These are phyloP conservation scores for Alligator mississippiensis DNA, from an alignment of 2,113 vertebrate genomes.

Conservation along the genomic window DNA sequence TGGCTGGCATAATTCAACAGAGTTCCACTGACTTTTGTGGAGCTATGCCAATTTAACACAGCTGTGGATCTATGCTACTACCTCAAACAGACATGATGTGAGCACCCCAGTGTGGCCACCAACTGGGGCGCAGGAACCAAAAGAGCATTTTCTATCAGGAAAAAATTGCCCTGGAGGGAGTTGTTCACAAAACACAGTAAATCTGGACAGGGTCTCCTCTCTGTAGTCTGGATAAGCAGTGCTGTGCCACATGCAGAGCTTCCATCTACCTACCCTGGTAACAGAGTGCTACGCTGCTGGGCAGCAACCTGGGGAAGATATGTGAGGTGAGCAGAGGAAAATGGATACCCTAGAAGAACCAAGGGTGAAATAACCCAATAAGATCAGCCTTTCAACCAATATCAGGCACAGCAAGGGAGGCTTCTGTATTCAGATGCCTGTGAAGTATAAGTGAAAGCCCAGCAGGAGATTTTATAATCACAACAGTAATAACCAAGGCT, in stretches of 20 bases:
- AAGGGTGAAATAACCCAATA: neutral
- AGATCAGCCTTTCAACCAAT: neutral
- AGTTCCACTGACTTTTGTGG: neutral
- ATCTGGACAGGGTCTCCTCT: neutral
- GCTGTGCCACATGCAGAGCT: neutral
- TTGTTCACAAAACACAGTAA: neutral
- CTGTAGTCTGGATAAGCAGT: neutral
- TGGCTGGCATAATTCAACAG: neutral
- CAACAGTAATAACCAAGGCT: neutral
- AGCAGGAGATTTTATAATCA: neutral
- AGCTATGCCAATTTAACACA: neutral
- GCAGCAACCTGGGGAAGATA: too few species aligned
- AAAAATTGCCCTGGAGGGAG: neutral
- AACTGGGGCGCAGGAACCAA: neutral
- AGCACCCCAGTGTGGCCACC: neutral
- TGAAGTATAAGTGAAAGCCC: neutral
- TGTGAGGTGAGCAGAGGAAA: neutral
- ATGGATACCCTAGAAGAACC: neutral
- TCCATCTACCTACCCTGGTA: neutral
- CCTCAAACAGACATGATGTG: neutral
- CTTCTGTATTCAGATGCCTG: neutral
- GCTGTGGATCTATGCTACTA: neutral
- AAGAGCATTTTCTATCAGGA: neutral
- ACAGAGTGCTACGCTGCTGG: neutral
- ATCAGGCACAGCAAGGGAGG: rapidly evolving